These are phyloP conservation scores for Eristalis tenax DNA, from an alignment of 2,888 invertebrate species.

Conservation along the genomic window DNA sequence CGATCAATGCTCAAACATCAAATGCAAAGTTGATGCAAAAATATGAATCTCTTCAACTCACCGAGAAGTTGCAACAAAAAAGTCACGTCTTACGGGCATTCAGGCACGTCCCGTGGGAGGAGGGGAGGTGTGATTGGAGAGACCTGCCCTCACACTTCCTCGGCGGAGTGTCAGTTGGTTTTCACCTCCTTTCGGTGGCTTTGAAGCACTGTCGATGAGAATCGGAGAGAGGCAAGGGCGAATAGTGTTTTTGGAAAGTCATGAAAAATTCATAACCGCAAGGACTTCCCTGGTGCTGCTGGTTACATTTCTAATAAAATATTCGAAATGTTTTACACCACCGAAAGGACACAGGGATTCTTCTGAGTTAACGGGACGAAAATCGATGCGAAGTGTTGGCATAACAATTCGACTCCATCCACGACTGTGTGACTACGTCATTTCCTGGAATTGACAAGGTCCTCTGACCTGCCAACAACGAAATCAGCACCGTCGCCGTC, in stretches of 20 bases:
- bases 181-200: constrained; percentile 31
- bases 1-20: constrained; percentile 52
- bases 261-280: constrained; percentile 68
- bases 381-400: constrained; percentile 66
- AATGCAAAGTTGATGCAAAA: constrained; percentile 48
- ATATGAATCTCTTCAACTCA: constrained; percentile 3
- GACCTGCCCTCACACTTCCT: constrained; percentile 15
- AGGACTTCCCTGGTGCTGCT: constrained; percentile 44
- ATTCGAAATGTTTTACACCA: constrained; percentile 50
- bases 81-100: constrained; percentile 46
- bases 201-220: background rate
- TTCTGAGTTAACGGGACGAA: constrained; percentile 30
- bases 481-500: background rate
- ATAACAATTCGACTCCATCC: constrained; percentile 58
- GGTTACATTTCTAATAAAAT: constrained; percentile 69
- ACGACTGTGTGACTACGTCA: constrained; percentile 27
- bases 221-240: background rate
- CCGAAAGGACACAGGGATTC: constrained; percentile 23
- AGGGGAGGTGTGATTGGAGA: constrained; percentile 48
- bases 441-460: constrained; percentile 51
- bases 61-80: constrained; percentile 38
- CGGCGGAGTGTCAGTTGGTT: constrained; percentile 40
- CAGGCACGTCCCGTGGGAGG: background rate
- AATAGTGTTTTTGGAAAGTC: constrained; percentile 13
- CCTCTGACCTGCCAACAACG: background rate